Evolutionary conservation across 2,797 vertebrate species (phyloP).

Genomic region (Antennarius maculatus): DNA sequence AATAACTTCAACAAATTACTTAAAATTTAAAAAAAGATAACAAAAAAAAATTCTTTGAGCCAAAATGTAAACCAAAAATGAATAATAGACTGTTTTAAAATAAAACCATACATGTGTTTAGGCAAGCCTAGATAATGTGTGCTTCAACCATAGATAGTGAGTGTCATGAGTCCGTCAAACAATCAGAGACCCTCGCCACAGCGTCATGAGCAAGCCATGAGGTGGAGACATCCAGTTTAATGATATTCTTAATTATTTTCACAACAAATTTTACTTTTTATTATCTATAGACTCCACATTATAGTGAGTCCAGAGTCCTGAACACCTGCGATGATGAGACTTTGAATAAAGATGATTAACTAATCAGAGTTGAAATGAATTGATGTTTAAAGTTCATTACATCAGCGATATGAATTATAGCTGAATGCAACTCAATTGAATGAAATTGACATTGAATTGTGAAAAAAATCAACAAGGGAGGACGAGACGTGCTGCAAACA

Average conservation of each 20-base stretch:
- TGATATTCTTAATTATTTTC: background rate
- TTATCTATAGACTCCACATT: too few species aligned
- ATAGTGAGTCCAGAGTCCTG: background rate
- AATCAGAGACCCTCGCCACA: too few species aligned
- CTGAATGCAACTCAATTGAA: conserved; percentile 28
- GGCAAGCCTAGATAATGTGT: too few species aligned
- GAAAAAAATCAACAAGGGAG: conserved; percentile 11
- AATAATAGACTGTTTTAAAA: too few species aligned
- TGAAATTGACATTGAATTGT: conserved; percentile 41
- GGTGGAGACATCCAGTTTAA: too few species aligned
- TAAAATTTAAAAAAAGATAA: too few species aligned
- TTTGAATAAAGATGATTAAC: background rate
- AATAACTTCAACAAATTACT: too few species aligned
- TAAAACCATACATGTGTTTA: too few species aligned
- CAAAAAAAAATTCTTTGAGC: too few species aligned
- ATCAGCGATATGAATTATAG: conserved; percentile 30
- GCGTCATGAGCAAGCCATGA: too few species aligned
- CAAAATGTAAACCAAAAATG: too few species aligned
- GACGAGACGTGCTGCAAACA: conserved; percentile 39
- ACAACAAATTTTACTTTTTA: background rate
- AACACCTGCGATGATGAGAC: background rate
- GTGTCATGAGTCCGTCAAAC: background rate
- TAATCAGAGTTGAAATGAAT: conserved; percentile 19
- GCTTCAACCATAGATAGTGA: too few species aligned
- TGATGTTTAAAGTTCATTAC: conserved; percentile 35